Conservation (phyloP, 2,113 vertebrate genomes). For the Pavo muticus region DNA sequence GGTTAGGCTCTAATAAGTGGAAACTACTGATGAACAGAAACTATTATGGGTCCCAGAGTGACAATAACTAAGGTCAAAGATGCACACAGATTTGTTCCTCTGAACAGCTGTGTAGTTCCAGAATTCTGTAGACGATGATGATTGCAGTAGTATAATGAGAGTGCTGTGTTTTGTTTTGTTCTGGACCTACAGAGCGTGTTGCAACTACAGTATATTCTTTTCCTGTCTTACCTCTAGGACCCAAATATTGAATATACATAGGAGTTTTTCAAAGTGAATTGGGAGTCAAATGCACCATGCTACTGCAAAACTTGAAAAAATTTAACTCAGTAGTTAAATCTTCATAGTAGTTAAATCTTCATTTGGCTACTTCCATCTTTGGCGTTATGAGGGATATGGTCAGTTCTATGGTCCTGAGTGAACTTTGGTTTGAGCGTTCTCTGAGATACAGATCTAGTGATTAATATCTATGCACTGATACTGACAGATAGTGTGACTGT, state of each 20-base stretch:
- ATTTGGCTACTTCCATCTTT: background rate
- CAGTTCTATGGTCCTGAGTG: background rate
- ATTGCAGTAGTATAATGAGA: background rate
- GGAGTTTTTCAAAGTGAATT: background rate
- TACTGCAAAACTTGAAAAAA: background rate
- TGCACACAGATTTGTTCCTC: background rate
- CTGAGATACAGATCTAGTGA: background rate
- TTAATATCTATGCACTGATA: background rate
- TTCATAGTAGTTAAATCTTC: background rate
- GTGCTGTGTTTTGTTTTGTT: background rate
- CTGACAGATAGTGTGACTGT: background rate
- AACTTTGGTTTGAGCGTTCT: background rate
- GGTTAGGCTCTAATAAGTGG: background rate
- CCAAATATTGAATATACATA: background rate
- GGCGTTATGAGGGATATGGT: background rate
- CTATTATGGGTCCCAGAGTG: background rate
- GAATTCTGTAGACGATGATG: background rate
- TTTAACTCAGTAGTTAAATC: background rate
- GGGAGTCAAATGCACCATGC: background rate
- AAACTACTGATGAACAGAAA: background rate
- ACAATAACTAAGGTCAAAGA: background rate
- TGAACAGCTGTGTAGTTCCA: background rate
- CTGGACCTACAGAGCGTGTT: background rate
- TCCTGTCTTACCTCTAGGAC: background rate
- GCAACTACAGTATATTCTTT: background rate